A percentile compares a stretch with the other conserved stretches of the same genome.
Conservation (phyloP, 2,113 vertebrate genomes). For the Cheirogaleus medius region DNA sequence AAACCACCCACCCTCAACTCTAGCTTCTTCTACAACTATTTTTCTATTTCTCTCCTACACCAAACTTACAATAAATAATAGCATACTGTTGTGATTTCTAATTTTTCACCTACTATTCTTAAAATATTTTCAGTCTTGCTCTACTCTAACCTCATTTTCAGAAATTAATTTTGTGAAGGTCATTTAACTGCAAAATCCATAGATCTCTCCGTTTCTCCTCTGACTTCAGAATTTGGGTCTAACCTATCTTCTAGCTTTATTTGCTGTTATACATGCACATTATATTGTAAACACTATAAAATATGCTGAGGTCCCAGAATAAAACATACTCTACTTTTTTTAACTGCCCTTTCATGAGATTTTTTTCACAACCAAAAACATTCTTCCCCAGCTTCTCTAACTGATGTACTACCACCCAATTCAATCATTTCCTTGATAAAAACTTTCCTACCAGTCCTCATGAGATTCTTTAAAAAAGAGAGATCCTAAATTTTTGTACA, state of each 20-base stretch:
- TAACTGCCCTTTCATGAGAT: background rate
- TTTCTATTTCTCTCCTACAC: background rate
- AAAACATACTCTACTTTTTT: background rate
- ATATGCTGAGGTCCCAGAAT: background rate
- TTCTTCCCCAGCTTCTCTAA: background rate
- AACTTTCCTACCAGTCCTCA: background rate
- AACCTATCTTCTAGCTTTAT: background rate
- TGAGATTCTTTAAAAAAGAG: slow-evolving; percentile 32
- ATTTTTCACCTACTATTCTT: background rate
- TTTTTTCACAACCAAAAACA: slow-evolving; percentile 3
- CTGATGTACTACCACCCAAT: background rate
- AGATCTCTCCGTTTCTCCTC: background rate
- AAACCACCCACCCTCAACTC: background rate
- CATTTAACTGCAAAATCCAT: background rate
- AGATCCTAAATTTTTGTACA: background rate
- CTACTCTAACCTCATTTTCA: background rate
- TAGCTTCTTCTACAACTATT: background rate
- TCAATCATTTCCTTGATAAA: background rate
- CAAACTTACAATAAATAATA: background rate
- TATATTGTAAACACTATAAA: background rate
- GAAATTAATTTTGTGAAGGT: background rate
- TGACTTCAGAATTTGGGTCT: slow-evolving; percentile 41
- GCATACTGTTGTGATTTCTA: background rate
- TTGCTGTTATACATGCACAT: background rate
- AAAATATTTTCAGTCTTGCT: background rate